These are phyloP conservation scores for Ganaspis brasiliensis DNA, from an alignment of 2,888 invertebrate genomes.

Conservation along the genomic window DNA sequence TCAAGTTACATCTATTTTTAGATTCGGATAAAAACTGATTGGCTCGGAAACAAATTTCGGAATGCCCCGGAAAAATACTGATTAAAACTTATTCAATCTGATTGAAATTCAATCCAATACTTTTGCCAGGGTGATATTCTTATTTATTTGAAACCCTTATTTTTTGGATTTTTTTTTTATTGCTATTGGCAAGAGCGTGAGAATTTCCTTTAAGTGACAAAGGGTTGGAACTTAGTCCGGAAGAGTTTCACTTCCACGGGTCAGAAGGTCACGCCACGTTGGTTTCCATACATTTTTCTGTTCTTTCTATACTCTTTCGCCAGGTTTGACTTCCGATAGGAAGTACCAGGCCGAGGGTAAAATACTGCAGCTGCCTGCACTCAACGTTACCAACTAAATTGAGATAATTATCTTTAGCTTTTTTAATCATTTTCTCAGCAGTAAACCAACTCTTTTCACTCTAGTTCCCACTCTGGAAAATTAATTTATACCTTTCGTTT, in stretches of 20 bases:
- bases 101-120: too few relatives aligned
- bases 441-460: background rate
- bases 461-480: background rate
- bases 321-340: conserved; percentile 48
- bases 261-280: conserved; percentile 61
- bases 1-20: too few relatives aligned
- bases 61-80: too few relatives aligned
- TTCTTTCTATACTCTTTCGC: conserved; percentile 48
- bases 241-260: conserved; percentile 61
- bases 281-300: conserved; percentile 62
- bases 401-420: conserved; percentile 41
- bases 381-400: conserved; percentile 47
- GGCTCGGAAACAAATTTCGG: too few relatives aligned
- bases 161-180: background rate
- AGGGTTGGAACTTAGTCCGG: conserved; percentile 56
- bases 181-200: background rate
- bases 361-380: conserved; percentile 39
- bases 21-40: too few relatives aligned
- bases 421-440: conserved; percentile 16
- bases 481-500: background rate
- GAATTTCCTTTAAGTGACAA: conserved; percentile 26
- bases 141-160: background rate
- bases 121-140: too few relatives aligned
- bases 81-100: too few relatives aligned
- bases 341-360: conserved; percentile 42